phyloP scores from a whole-genome alignment of 2,797 vertebrate genomes.

The Cryptoblepharus egeriae region DNA sequence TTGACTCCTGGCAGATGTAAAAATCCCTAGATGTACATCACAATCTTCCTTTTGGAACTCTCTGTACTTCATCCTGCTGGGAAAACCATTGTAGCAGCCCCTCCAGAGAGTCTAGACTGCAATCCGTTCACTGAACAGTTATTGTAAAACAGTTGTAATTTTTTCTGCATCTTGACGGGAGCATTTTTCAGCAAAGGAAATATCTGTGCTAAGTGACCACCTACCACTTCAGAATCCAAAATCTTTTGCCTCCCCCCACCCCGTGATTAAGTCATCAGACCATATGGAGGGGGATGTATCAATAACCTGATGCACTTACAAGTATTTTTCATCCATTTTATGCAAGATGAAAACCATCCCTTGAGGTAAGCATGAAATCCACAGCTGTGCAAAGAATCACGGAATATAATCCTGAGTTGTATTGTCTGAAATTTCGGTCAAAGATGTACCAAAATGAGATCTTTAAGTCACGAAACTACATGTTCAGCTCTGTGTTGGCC shows the following conservation, averaged over 20 bases:
- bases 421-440: background rate
- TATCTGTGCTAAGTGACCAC: background rate
- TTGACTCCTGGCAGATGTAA: background rate
- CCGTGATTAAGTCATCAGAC: background rate
- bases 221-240: background rate
- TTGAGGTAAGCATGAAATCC: background rate
- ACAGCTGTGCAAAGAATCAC: conserved; percentile 4
- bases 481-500: background rate
- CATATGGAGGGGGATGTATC: background rate
- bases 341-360: background rate
- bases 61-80: background rate
- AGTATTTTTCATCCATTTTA: conserved; percentile 1
- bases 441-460: background rate
- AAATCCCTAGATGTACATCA: conserved; percentile 12
- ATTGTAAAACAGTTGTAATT: background rate
- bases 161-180: background rate
- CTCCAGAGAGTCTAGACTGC: background rate
- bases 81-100: background rate
- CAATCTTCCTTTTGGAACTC: conserved; percentile 3
- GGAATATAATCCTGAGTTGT: background rate
- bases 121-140: background rate
- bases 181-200: background rate
- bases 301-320: background rate
- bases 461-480: background rate
- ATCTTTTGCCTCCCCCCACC: background rate